phyloP scores from a whole-genome alignment of 2,797 vertebrate species.

The Ammospiza maritima region DNA sequence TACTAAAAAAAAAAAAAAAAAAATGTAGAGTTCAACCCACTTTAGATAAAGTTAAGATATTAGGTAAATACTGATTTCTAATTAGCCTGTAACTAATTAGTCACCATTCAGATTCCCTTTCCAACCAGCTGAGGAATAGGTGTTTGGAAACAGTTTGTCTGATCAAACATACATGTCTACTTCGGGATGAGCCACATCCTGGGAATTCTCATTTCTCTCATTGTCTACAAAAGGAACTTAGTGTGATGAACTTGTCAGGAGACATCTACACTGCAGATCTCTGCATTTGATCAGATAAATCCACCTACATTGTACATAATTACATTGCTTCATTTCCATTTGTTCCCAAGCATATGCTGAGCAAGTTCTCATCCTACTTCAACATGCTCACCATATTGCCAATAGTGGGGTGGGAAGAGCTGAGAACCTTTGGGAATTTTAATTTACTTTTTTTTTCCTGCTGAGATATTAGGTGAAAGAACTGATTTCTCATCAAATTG shows the following conservation, averaged over 20 bases:
- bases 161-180: background rate
- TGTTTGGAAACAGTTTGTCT: constrained; percentile 8
- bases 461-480: background rate
- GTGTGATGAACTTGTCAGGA: constrained; percentile 12
- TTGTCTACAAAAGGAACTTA: background rate
- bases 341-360: constrained; percentile 8
- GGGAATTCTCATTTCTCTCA: constrained; percentile 20
- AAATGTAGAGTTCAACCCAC: background rate
- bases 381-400: background rate
- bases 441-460: background rate
- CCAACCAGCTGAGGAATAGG: background rate
- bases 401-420: background rate
- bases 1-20: background rate
- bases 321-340: constrained; percentile 1
- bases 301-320: background rate
- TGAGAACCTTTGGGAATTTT: background rate
- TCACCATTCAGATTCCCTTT: background rate
- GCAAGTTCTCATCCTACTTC: background rate
- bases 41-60: background rate
- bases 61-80: background rate
- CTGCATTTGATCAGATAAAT: constrained; percentile 48
- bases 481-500: background rate
- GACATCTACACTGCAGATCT: constrained; percentile 52
- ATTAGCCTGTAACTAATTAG: background rate
- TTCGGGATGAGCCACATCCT: background rate